Evolutionary conservation across 2,888 invertebrate genomes (phyloP), one percentile per base, ranked within the genome.

Genomic region (Eulithis prunata): DNA sequence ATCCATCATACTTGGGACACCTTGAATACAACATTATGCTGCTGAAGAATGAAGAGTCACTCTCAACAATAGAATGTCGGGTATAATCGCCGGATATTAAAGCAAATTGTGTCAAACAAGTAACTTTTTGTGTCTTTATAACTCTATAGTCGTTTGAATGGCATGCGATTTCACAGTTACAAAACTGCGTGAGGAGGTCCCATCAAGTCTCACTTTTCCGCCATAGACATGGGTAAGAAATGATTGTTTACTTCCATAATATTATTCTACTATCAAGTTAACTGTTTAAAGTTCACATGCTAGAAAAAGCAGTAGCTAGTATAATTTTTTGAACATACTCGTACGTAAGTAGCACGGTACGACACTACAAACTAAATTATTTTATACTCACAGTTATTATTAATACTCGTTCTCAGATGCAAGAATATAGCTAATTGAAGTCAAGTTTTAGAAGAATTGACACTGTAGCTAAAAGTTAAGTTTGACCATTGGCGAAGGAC

Each of bases 71-170:
- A 63, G 57, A 70, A 63, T 38, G 71, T 68, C 62, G 41, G 47
- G 58, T 57, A 66, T 70, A 76, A 75, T 69, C 72, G 73, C 76
- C 80, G 83, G 82, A 85, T 81, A 83, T 80, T 76, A 76, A 69
- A 62, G 73, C 54, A 70, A 79, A 79, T 79, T 80, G 81, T 74
- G 71, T 69, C 75, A 75, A 77, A 57, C 11, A 80, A 75, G 71
- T 69, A 63, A 57, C 70, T 66, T 74, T 75, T 78, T 77, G 72
- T 76, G 69, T 69, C 14, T 65, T 67, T 71, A 71, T 64, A 65
- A 52, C 41, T 62, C 53, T 13, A 67, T 57, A 36, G 14, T n/a
- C 32, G 41, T 41, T 52, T 43, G 6, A 43, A 51, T 21, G 41
- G 54, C 45, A 55, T 12, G 14, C 11, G 36, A 57, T 13, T 58